phyloP scores from a whole-genome alignment of 2,888 invertebrate species.

The Drosophila kuntzei region DNA sequence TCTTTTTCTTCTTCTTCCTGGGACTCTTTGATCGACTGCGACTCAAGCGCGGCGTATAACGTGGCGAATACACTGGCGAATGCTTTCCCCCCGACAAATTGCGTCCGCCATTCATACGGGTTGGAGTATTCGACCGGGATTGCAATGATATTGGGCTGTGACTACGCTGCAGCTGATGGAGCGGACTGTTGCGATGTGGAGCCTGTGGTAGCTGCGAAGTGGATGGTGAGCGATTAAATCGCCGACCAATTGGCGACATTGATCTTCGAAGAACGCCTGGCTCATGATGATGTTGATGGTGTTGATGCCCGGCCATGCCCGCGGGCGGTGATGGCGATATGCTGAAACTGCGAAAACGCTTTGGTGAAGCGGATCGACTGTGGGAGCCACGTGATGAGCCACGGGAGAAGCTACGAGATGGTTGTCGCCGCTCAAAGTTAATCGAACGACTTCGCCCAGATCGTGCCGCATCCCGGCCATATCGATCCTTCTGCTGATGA shows the following conservation, averaged over 20 bases:
- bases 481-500: slow-evolving; percentile 89
- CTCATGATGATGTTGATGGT: slow-evolving; percentile 35
- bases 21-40: slow-evolving; percentile 80
- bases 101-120: slow-evolving; percentile 71
- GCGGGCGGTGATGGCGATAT: slow-evolving; percentile 82
- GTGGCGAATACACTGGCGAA: slow-evolving; percentile 73
- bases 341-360: slow-evolving; percentile 80
- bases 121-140: slow-evolving; percentile 81
- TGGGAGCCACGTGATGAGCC: slow-evolving; percentile 68
- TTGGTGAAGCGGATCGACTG: slow-evolving; percentile 64
- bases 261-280: slow-evolving; percentile 45
- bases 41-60: slow-evolving; percentile 84
- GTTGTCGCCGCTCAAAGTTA: slow-evolving; percentile 65
- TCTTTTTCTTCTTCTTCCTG: slow-evolving; percentile 80
- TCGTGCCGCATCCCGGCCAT: slow-evolving; percentile 90
- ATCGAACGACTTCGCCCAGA: slow-evolving; percentile 84
- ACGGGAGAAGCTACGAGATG: slow-evolving; percentile 81
- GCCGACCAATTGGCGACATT: slow-evolving; percentile 57
- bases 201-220: slow-evolving; percentile 30
- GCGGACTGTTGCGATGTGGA: slow-evolving; percentile 24
- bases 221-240: slow-evolving; percentile 72
- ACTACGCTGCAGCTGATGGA: slow-evolving; percentile 45
- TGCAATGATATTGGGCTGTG: slow-evolving; percentile 74
- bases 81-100: slow-evolving; percentile 47
- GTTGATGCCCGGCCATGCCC: slow-evolving; percentile 17